Base-by-base conservation (phyloP, 1,140 invertebrate species). In the Euwallacea fornicatus region DNA sequence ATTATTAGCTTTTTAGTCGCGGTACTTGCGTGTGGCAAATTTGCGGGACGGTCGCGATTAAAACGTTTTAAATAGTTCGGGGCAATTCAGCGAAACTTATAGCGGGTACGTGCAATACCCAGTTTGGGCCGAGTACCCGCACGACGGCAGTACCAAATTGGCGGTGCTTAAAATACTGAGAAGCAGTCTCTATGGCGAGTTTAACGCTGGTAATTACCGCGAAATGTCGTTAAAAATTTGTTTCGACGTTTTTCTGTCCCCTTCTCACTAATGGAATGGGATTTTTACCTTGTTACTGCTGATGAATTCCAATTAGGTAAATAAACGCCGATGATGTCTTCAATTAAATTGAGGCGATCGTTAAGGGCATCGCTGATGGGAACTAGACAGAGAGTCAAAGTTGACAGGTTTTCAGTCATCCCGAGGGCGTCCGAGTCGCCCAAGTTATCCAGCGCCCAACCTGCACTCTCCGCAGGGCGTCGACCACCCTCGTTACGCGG, bases 91-190 rank as follows among this genome's bases (percentile, higher is more conserved):
- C 21, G 70, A 66, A 63, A 74, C 73, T 74, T 74, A 74, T 71
- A 63, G 66, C 42, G 43, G 42, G 54, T 62, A 74, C 73, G 73
- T 74, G 73, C 73, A 54, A 60, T 74, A 71, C 73, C 73, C 63
- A 69, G 62, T 74, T 74, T 74, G 73, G 73, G 9, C 41, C 13
- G 71, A 71, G 61, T 66, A 71, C n/a, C 44, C 64, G 61, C 65
- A 69, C 68, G 13, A 43, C 21, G 21, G n/a, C 46, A 64, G 61
- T 71, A 69, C 73, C 59, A 74, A 71, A 68, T 74, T 74, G 68
- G 73, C 13, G 59, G 67, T 69, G 54, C 73, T 71, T 74, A 71
- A 71, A 74, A 74, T 74, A 74, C 73, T 65, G 63, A 60, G 73
- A 74, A 74, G 65, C 69, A 71, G 69, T 62, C 69, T 64, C 69